Percentiles rank a stretch among this genome's conserved stretches.
Conservation (phyloP, 2,888 invertebrate genomes). For the Acanthosepion pharaonis region DNA sequence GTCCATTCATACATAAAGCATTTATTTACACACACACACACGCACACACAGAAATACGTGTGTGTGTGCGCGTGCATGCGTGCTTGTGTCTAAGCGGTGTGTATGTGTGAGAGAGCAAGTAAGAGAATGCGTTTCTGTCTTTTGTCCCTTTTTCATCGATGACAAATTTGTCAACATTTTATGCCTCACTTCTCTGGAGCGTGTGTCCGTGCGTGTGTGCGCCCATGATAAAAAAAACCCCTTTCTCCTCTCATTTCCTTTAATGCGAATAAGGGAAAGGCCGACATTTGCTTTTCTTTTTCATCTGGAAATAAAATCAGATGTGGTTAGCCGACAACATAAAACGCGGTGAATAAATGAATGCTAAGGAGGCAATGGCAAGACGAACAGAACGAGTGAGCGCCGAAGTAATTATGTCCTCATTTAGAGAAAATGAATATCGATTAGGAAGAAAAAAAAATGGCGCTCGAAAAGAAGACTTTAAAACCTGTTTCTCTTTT, state of each 20-base stretch:
- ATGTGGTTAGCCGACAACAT: not conserved
- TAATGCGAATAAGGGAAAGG: not conserved
- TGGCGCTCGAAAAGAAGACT: too few species aligned
- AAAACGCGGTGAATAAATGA: not conserved
- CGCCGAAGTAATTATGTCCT: not conserved
- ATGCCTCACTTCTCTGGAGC: not conserved
- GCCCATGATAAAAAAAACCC: not conserved
- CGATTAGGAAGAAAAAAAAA: not conserved
- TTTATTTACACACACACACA: too few species aligned
- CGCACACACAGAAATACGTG: too few species aligned
- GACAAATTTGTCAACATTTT: not conserved
- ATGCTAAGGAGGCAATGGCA: not conserved
- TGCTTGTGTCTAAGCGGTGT: too few species aligned
- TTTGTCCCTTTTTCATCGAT: not conserved
- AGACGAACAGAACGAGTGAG: not conserved
- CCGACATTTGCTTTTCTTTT: not conserved
- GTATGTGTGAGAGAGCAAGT: too few species aligned
- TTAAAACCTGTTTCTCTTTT: too few species aligned
- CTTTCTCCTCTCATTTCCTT: not conserved
- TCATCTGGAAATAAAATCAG: not conserved
- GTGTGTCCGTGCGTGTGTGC: not conserved
- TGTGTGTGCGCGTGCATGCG: too few species aligned
- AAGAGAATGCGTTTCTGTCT: not conserved
- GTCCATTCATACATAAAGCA: too few species aligned
- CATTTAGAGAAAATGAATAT: not conserved